Evolutionary conservation across 1,140 invertebrate species (phyloP), one percentile per base, ranked within the genome.

Genomic region (Orussus abietinus): DNA sequence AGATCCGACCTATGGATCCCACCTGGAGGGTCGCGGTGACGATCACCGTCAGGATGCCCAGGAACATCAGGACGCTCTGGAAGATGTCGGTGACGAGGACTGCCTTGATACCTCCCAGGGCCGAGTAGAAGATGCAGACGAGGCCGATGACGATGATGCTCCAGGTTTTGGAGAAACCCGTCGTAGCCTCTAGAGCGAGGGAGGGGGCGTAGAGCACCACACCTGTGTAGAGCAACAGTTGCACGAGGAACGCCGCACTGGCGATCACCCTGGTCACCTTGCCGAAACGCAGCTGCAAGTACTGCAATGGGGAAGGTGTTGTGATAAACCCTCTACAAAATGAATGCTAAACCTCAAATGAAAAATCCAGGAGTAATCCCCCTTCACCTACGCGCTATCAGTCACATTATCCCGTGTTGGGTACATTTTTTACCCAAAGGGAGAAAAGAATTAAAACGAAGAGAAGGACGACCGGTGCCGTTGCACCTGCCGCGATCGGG

Each of bases 201-300:
- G 92, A 87, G 1, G 94, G 94, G 0, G 92, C 92, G 66, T 92
- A 96, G 0, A 96, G 71, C 1, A 95, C 92, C 42, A 98, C 86
- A 1, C 91, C 89, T 79, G 92, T 93, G 60, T 96, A 96, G 9
- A 96, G 62, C 18, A 92, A 70, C 81, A 92, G 90, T 74, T 92
- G 89, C 3, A 90, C 44, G 4, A 83, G 83, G 54, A 90, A 92
- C 1, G 85, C 83, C 2, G 84, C 38, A 5, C 86, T 90, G 1
- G 87, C 86, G 7, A 79, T 55, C 39, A 87, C 53, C 53, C 86
- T 73, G 26, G 85, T 77, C 6, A 63, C 61, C 28, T 77, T 71
- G 1, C 88, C 88, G 59, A 93, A 95, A 42, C 91, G 70, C 45
- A 77, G 70, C 57, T 94, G 89, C 44, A 96, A 74, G 70, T 96